Conservation (phyloP, 2,888 invertebrate species). For the Anaspis maculata region DNA sequence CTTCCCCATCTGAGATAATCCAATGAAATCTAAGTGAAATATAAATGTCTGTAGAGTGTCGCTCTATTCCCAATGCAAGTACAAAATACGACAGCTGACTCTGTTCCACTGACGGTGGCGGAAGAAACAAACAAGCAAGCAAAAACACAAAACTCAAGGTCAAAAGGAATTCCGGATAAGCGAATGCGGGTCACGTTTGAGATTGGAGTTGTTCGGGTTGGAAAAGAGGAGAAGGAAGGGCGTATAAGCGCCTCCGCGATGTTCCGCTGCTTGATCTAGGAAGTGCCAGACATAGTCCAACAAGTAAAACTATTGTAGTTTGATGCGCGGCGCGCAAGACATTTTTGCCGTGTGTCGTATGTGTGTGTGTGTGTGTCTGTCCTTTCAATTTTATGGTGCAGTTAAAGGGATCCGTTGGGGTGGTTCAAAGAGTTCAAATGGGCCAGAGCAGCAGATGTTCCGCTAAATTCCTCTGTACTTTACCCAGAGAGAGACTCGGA, state of each 20-base stretch:
- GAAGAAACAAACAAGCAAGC: constrained; percentile 21
- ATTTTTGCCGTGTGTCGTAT: no score
- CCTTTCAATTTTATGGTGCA: no score
- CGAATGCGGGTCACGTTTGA: constrained; percentile 32
- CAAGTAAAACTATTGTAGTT: constrained; percentile 12
- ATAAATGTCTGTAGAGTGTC: constrained; percentile 31
- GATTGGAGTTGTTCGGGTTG: constrained; percentile 21
- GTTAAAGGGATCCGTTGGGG: no score
- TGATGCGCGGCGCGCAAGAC: no score
- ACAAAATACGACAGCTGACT: constrained; percentile 23
- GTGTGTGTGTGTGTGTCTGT: no score
- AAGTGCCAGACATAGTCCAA: constrained; percentile 16
- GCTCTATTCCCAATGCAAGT: constrained; percentile 22
- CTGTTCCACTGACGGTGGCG: no score
- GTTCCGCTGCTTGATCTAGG: constrained; percentile 23
- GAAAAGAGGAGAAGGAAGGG: constrained; percentile 11
- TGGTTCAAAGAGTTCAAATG: no score
- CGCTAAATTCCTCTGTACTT: no score
- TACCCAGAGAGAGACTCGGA: no score
- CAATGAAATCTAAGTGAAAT: constrained; percentile 34
- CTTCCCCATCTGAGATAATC: constrained; percentile 29
- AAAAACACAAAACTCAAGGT: constrained; percentile 27
- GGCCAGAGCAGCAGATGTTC: no score
- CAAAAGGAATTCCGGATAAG: constrained; percentile 22
- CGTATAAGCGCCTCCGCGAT: constrained; percentile 16